Evolutionary conservation across 2,797 vertebrate species (phyloP).

Genomic region (Glyptemys insculpta): DNA sequence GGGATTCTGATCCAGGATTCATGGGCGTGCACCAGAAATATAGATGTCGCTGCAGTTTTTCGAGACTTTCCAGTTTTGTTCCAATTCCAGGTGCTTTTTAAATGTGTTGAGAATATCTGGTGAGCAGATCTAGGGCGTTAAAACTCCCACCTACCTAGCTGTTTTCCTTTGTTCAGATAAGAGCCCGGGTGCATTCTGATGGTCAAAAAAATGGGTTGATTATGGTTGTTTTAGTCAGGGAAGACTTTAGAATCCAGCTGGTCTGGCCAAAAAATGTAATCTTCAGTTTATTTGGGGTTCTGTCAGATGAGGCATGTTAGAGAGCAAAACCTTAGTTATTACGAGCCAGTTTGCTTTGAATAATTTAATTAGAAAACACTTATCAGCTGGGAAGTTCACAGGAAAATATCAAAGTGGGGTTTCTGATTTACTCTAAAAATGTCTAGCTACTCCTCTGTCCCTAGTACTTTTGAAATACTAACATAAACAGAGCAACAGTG

Average conservation of each 20-base stretch:
- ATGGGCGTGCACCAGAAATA: background rate
- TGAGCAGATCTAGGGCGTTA: background rate
- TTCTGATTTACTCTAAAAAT: rapidly evolving
- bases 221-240: background rate
- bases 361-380: background rate
- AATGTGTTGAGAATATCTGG: background rate
- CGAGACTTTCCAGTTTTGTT: background rate
- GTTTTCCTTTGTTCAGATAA: background rate
- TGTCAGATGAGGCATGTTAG: background rate
- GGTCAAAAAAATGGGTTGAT: background rate
- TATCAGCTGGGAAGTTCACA: background rate
- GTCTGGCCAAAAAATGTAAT: background rate
- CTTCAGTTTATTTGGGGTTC: background rate
- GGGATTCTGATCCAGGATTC: background rate
- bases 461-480: rapidly evolving
- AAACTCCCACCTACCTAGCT: too few species aligned
- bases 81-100: background rate
- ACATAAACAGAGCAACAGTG: rapidly evolving
- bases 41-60: background rate
- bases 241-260: background rate
- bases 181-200: background rate
- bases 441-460: rapidly evolving
- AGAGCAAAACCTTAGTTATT: background rate
- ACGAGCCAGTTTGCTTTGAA: background rate
- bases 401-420: background rate